Percentiles rank a stretch among this genome's conserved stretches.
These are phyloP conservation scores for Hippopotamus amphibius DNA, from an alignment of 2,113 vertebrate species.

Conservation along the genomic window DNA sequence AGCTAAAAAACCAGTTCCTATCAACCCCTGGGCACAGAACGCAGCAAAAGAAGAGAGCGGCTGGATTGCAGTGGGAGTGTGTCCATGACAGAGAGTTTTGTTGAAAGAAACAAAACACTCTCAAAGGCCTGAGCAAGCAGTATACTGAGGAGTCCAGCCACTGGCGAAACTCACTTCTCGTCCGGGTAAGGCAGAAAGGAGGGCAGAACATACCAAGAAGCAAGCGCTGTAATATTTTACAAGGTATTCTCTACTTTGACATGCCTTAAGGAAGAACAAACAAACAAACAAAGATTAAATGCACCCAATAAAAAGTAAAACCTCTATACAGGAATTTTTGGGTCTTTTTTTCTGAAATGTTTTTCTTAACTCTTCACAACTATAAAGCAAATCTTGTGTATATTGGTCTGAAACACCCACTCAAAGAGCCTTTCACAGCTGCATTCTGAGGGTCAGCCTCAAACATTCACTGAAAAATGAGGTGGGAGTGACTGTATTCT, in stretches of 20 bases:
- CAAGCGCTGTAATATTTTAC: not conserved
- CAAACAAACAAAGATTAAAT: not conserved
- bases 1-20: constrained; percentile 28
- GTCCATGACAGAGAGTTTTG: constrained; percentile 75
- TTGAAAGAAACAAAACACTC: constrained; percentile 74
- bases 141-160: constrained; percentile 45
- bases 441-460: constrained; percentile 67
- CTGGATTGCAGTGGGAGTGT: constrained; percentile 64
- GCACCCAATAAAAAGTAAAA: not conserved
- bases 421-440: constrained; percentile 69
- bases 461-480: constrained; percentile 72
- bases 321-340: not conserved
- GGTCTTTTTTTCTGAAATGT: not conserved
- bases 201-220: constrained; percentile 44
- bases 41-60: not conserved
- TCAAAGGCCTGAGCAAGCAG: constrained; percentile 76
- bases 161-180: constrained; percentile 52
- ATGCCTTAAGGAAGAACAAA: not conserved
- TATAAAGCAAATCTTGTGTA: constrained; percentile 40
- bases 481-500: constrained; percentile 56
- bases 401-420: not conserved
- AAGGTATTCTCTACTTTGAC: not conserved
- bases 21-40: not conserved
- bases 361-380: constrained; percentile 38
- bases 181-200: constrained; percentile 31